Evolutionary conservation across 2,888 invertebrate genomes (phyloP).

Genomic region (Tiphia femorata): DNA sequence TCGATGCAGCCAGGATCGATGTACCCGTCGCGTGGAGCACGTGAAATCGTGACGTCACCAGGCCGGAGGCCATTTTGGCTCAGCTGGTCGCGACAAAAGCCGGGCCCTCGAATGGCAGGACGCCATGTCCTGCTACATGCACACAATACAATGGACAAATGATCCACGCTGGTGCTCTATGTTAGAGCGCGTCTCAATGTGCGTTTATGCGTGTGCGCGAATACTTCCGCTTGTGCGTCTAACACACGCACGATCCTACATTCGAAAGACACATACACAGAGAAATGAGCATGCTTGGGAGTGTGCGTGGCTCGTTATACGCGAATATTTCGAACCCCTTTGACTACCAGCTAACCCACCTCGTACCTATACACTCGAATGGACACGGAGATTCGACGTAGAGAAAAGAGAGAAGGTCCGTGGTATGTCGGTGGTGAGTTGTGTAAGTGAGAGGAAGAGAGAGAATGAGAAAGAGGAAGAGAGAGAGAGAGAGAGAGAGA

Average conservation of each 20-base stretch:
- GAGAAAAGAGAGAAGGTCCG: no score
- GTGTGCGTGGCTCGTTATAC: slow-evolving; percentile 15
- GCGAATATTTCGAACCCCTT: slow-evolving; percentile 48
- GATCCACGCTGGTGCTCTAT: slow-evolving; percentile 34
- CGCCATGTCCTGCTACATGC: slow-evolving; percentile 59
- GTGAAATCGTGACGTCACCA: slow-evolving; percentile 56
- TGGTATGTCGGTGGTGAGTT: neutral
- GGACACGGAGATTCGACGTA: neutral
- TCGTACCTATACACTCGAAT: no score
- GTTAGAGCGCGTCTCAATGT: slow-evolving; percentile 21
- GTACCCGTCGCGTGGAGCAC: slow-evolving; percentile 28
- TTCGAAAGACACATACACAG: neutral
- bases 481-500: neutral
- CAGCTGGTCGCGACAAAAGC: slow-evolving; percentile 64
- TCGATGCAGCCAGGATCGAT: slow-evolving; percentile 27
- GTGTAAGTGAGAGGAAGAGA: neutral
- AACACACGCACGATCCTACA: neutral
- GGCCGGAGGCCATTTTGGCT: slow-evolving; percentile 66
- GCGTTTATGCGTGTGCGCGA: slow-evolving; percentile 30
- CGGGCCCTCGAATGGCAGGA: slow-evolving; percentile 54
- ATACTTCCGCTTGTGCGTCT: slow-evolving; percentile 14
- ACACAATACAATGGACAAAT: slow-evolving; percentile 56
- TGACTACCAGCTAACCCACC: slow-evolving; percentile 9
- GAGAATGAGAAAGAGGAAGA: neutral
- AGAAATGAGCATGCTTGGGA: slow-evolving; percentile 5